Evolutionary conservation across 2,888 invertebrate genomes (phyloP), one percentile per base, ranked within the genome.

Genomic region (Andrena praecox): DNA sequence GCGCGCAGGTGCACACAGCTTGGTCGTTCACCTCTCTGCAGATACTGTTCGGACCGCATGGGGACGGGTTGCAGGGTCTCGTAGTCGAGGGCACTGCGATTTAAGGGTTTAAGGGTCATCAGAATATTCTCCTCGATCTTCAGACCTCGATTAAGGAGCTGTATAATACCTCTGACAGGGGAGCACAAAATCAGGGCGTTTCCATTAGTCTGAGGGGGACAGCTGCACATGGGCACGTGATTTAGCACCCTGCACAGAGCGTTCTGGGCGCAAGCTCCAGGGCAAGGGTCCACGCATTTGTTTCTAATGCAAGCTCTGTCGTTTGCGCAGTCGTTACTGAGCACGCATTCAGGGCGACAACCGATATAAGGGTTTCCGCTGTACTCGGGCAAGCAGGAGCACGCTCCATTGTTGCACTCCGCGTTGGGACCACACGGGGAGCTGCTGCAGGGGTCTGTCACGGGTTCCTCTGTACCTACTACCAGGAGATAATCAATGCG

Each of bases 31-130:
- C 94, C 64, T 93, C 93, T 56, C 95, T 94, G 90, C 98, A 98
- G 16, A 96, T 94, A 27, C 97, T 96, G 92, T 97, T 97, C 2
- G 96, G 95, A 42, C 98, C 98, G 93, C 98, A 98, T 0, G 97
- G 97, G 10, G 97, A 96, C 52, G 97, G 97, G 84, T 95, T 94
- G 91, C 97, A 97, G 4, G 97, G 97, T 92, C 96, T 95, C 93
- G 95, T 93, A 91, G 94, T 92, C 92, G 95, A 78, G 93, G 95
- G 93, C 67, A 91, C 94, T 94, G 85, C 82, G 24, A 10, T 76
- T 52, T 52, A 16, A 70, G 59, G 2, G 35, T 69, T 68, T n/a
- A 33, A 1, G n/a, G 59, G 3, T 60, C 5, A 48, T 31, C 7
- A 31, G 2, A 62, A 3, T 1, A 20, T 54, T 54, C 4, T 5